Conservation (phyloP, 2,113 vertebrate genomes). For the Hoplias malabaricus region DNA sequence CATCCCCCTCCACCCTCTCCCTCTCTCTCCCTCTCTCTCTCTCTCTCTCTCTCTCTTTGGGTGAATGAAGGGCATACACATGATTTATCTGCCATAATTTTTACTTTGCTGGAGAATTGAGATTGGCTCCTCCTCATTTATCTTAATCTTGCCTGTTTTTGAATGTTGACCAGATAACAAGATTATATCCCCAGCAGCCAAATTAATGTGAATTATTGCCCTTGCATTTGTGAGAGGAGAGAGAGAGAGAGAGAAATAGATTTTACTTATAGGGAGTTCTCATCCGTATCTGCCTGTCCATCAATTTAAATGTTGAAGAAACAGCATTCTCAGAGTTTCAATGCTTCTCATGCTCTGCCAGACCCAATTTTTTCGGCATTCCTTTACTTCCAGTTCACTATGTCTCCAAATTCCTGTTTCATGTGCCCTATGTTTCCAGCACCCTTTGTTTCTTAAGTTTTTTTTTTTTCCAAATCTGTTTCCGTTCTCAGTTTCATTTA, state of each 20-base stretch:
- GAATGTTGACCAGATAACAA: constrained; percentile 42
- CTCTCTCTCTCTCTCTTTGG: not conserved
- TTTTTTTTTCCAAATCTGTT: too few relatives aligned
- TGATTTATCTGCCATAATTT: constrained; percentile 46
- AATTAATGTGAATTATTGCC: constrained; percentile 24
- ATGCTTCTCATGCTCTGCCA: too few relatives aligned
- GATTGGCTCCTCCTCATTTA: constrained; percentile 40
- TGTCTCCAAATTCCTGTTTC: too few relatives aligned
- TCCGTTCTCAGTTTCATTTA: too few relatives aligned
- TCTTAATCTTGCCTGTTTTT: constrained; percentile 54
- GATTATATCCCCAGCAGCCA: constrained; percentile 38
- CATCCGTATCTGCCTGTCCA: not conserved
- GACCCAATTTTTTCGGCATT: too few relatives aligned
- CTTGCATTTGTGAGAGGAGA: not conserved
- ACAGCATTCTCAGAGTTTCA: not conserved
- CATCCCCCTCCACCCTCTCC: not conserved
- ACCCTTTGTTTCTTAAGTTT: too few relatives aligned
- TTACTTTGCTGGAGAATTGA: constrained; percentile 48
- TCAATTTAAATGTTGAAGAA: not conserved
- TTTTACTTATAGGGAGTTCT: not conserved
- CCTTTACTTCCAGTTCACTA: too few relatives aligned
- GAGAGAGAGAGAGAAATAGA: not conserved
- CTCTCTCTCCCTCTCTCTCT: not conserved
- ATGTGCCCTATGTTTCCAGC: too few relatives aligned
- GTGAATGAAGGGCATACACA: not conserved